phyloP scores from a whole-genome alignment of 2,113 vertebrate genomes.

The Cyprinus carpio region DNA sequence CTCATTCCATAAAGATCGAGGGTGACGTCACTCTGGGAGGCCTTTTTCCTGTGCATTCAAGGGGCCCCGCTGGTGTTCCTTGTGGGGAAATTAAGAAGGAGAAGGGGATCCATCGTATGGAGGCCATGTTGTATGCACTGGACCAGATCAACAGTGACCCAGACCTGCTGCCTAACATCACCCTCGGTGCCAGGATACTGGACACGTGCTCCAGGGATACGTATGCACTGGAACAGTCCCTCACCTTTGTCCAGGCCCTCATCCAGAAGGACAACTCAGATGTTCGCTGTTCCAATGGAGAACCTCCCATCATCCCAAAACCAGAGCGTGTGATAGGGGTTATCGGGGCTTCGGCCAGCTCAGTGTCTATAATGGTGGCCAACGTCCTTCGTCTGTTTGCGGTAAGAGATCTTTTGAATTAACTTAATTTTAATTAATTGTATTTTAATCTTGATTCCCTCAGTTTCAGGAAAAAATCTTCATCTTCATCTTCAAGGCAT shows the following conservation, averaged over 20 bases:
- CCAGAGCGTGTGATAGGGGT: constrained; percentile 86
- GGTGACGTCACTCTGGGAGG: constrained; percentile 88
- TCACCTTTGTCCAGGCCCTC: constrained; percentile 89
- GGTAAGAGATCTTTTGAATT: constrained; percentile 69
- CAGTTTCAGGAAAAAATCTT: not conserved
- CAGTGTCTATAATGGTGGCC: constrained; percentile 89
- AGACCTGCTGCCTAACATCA: constrained; percentile 85
- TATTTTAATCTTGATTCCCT: not conserved
- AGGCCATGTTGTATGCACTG: constrained; percentile 91
- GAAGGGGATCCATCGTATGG: constrained; percentile 88
- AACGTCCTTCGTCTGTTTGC: constrained; percentile 87
- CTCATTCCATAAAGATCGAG: constrained; percentile 85
- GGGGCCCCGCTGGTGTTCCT: constrained; percentile 80
- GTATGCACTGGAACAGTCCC: constrained; percentile 89
- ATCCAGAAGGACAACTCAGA: constrained; percentile 81
- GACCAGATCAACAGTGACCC: constrained; percentile 90
- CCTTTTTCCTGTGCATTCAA: constrained; percentile 86
- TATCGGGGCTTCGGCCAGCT: constrained; percentile 88
- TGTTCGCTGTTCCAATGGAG: constrained; percentile 83
- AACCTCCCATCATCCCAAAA: constrained; percentile 79
- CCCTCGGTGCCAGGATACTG: constrained; percentile 85
- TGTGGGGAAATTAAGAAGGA: constrained; percentile 88
- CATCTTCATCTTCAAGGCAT: not conserved
- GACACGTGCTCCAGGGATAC: constrained; percentile 91
- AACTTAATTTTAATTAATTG: not conserved